These are phyloP conservation scores for Nasonia giraulti DNA, from an alignment of 1,140 invertebrate genomes.

Conservation along the genomic window DNA sequence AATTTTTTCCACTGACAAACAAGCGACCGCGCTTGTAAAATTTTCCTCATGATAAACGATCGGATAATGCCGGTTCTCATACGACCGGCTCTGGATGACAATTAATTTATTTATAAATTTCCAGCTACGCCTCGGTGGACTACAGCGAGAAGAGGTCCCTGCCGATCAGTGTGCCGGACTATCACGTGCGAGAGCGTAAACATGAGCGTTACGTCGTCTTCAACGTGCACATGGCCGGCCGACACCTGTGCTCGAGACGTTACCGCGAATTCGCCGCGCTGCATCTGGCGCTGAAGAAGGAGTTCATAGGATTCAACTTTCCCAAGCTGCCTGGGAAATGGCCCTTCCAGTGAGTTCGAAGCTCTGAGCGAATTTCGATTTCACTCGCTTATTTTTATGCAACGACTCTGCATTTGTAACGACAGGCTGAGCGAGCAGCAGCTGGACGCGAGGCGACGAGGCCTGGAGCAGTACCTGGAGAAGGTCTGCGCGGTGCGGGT, in stretches of 20 bases:
- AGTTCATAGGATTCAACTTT: slow-evolving; percentile 98
- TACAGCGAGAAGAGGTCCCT: slow-evolving; percentile 98
- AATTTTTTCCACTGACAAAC: too few species aligned
- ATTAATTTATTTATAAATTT: neutral
- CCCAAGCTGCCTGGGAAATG: slow-evolving; percentile 99
- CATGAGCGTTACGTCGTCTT: slow-evolving; percentile 96
- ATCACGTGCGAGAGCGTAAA: slow-evolving; percentile 85
- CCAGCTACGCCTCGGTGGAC: slow-evolving; percentile 92
- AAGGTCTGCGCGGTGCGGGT: slow-evolving; percentile 98
- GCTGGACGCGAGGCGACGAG: slow-evolving; percentile 92
- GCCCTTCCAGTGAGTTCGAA: slow-evolving; percentile 87
- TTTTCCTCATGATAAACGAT: neutral
- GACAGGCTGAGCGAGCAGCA: slow-evolving; percentile 93
- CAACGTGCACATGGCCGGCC: slow-evolving; percentile 99
- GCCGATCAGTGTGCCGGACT: slow-evolving; percentile 98
- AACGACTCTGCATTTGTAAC: slow-evolving; percentile 19
- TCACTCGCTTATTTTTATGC: too few species aligned
- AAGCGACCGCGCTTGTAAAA: too few species aligned
- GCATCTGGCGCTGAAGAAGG: slow-evolving; percentile 93
- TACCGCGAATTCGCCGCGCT: slow-evolving; percentile 96
- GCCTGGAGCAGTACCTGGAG: slow-evolving; percentile 97
- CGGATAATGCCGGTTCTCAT: too few species aligned
- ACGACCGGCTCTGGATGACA: too few species aligned
- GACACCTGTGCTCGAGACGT: slow-evolving; percentile 95
- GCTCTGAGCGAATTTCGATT: neutral